Base-by-base conservation (phyloP, 2,797 vertebrate species). In the Danio jaintianensis region DNA sequence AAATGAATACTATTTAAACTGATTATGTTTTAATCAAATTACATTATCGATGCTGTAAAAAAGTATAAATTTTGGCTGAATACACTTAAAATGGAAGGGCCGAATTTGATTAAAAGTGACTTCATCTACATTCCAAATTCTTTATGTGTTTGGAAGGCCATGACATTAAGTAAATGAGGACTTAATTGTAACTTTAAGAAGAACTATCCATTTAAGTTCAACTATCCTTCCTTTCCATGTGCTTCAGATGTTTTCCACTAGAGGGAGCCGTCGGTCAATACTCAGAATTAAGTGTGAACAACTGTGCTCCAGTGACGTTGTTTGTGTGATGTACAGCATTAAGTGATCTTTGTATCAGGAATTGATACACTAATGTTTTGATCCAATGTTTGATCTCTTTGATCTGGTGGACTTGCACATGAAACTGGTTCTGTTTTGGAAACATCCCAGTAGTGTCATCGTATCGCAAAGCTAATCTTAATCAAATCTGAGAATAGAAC, bases 401-500 rank as follows among this genome's bases (percentile, higher is more conserved):
- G 7, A 63, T 50, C 59, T 47, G 10, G 45, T 75, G 45, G 58
- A 38, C 29, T 62, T 74, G 58, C 6, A 18, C 58, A 75, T n/a
- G 11, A 52, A 69, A 43, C 61, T 7, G 48, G 22, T 47, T 9
- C 76, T 56, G 40, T 58, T 67, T 67, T 59, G 71, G 52, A 40
- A 67, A 64, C 38, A 45, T 55, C 63, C 12, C 10, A 68, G 10
- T 48, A 15, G 38, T n/a, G 4, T 18, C 61, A 42, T 63, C 6
- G 9, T 20, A 42, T 29, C 48, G 29, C 56, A 13, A 53, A 59
- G 61, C 40, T 55, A 55, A 56, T 48, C 63, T 70, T 74, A 42
- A 83, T 78, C 70, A 68, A 70, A 56, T 50, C 58, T 76, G 66
- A 58, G 62, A 79, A 76, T 50, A 53, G 66, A 80, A 43, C 42